These are phyloP conservation scores for Nymphalis urticae DNA, from an alignment of 2,888 invertebrate genomes.

Conservation along the genomic window DNA sequence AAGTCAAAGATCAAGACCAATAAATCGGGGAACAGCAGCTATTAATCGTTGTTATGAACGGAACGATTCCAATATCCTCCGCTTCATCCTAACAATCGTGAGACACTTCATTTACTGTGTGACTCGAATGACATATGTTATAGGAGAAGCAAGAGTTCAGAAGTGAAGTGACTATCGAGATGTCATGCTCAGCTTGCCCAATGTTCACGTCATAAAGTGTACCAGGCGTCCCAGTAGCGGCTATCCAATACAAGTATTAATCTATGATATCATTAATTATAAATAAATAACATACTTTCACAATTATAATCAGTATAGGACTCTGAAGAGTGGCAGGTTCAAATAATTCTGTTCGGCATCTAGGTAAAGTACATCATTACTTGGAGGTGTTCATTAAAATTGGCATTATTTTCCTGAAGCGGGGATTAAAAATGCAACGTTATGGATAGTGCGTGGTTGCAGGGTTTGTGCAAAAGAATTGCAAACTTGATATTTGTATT, in stretches of 20 bases:
- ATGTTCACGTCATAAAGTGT: not conserved
- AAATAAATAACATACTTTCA: conserved; percentile 14
- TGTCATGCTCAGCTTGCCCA: conserved; percentile 6
- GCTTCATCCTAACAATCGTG: conserved; percentile 17
- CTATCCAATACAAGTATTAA: not conserved
- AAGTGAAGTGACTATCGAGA: conserved; percentile 25
- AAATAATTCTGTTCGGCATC: conserved; percentile 22
- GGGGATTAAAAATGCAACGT: conserved; percentile 66
- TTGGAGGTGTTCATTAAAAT: conserved; percentile 60
- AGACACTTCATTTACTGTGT: conserved; percentile 24
- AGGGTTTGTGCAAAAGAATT: conserved; percentile 73
- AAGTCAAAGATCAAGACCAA: conserved; percentile 25
- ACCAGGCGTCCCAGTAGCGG: not conserved
- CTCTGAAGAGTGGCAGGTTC: conserved; percentile 28
- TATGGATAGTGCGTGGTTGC: conserved; percentile 74
- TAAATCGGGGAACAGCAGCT: conserved; percentile 33
- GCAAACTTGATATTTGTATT: conserved; percentile 60
- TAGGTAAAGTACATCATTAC: conserved; percentile 12
- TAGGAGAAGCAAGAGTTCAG: conserved; percentile 9
- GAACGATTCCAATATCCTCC: conserved; percentile 16
- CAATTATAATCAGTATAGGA: conserved; percentile 11
- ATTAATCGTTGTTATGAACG: conserved; percentile 32
- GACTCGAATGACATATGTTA: conserved; percentile 37
- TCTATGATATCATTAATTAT: conserved; percentile 8
- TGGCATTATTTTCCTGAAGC: conserved; percentile 80